Evolutionary conservation across 1,140 invertebrate genomes (phyloP), one percentile per base, ranked within the genome.

Genomic region (Agrypnia vestita): DNA sequence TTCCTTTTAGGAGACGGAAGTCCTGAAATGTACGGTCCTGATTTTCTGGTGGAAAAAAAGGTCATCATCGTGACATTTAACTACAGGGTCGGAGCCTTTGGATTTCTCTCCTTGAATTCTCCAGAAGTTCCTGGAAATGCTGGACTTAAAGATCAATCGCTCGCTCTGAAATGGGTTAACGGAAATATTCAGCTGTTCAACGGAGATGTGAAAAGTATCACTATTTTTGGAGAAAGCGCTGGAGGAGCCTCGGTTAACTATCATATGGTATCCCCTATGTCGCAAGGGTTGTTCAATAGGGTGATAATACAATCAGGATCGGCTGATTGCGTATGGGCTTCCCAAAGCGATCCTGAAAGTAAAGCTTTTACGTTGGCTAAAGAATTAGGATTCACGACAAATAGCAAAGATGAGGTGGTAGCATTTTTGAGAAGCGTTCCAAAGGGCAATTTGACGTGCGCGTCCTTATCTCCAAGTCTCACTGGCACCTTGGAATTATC

Each of bases 31-130:
- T 84, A 83, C 79, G 86, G 87, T 4, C 88, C 89, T 0, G 88
- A 90, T 78, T 88, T 88, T 74, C 83, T 94, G 0, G 87, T 93
- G 9, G 88, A 91, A 11, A 90, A 93, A 84, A 88, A 91, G 44
- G 85, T 94, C 43, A 90, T 96, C 1, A 88, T 96, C 0, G 94
- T 96, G 0, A 93, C 94, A 0, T 91, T 96, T 71, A 95, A 96
- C 81, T 96, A 96, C 83, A 89, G 95, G 79, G 86, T 96, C 13
- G 94, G 94, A 59, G 91, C 93, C 1, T 86, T 96, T 35, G 94
- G 94, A n/a, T 95, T 94, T 84, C 84, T 95, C 17, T 93, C 92
- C 76, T 91, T 89, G 10, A 89, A 90, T 13, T 90, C 89, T 17
- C 84, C 87, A 69, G 90, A 93, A 62, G 86, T 93, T 11, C 90